Base-by-base conservation (phyloP, 1,140 invertebrate species). In the Drosophila sturtevanti region DNA sequence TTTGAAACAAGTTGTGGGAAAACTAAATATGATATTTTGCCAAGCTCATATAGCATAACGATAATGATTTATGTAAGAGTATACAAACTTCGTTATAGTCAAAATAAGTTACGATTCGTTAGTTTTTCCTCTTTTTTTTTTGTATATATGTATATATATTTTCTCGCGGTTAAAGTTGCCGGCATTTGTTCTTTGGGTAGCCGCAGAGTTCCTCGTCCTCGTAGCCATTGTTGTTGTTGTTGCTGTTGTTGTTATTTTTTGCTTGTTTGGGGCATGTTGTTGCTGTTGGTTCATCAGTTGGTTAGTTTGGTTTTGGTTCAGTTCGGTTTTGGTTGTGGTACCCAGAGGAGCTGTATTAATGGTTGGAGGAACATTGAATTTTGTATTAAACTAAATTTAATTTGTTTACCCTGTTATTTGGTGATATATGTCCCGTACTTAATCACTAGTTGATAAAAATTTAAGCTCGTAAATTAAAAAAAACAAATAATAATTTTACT, bases 91-190 rank as follows among this genome's bases (percentile, higher is more conserved):
- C 34, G n/a, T 18, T 18, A 38, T 14, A n/a, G 3, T 3, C 0
- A 48, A 22, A 21, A 16, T 2, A 4, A 38, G n/a, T 0, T 4
- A 31, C 0, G 6, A 24, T 27, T 16, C 21, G 16, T 54, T n/a
- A 1, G 41, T 44, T 18, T 44, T 14, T 16, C 16, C 16, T 2
- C 9, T 59, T 38, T 27, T 35, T 12, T 55, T 18, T 48, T 52
- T 7, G 44, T 63, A 41, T 66, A 56, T 71, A 55, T 75, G 5
- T 14, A 10, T 18, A 35, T 18, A 18, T 58, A 58, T 22, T 54
- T 76, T 77, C 77, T 72, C 65, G 82, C 71, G 81, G 82, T 86
- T 79, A 82, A 86, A 87, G 82, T 86, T 87, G 79, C 79, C 73
- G 82, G 78, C 73, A 85, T 73, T 85, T 85, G 81, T 74, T 80